These are phyloP conservation scores for Elgonia sp. DNA, from an alignment of 2,888 invertebrate species.

Conservation along the genomic window DNA sequence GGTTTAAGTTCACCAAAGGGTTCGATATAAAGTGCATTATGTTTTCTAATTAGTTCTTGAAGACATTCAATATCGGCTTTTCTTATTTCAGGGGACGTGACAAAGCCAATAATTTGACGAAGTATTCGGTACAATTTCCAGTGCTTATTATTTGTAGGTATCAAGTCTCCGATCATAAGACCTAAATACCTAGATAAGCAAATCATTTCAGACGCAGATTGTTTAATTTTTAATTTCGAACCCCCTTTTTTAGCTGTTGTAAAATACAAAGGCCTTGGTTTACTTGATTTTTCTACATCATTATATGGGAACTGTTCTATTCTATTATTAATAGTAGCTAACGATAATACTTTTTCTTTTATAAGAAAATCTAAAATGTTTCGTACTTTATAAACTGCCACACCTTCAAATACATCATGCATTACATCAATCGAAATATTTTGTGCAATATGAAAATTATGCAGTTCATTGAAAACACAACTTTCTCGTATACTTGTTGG, in stretches of 20 bases:
- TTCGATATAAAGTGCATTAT: conserved; percentile 33
- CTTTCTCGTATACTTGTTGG: conserved; percentile 1
- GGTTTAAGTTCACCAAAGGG: conserved; percentile 55
- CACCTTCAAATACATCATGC: conserved; percentile 13
- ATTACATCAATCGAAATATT: conserved; percentile 3
- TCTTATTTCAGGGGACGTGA: conserved; percentile 25
- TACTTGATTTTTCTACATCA: neutral
- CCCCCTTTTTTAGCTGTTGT: neutral
- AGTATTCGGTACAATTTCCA: conserved; percentile 17
- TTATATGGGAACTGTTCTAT: neutral
- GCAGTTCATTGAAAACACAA: neutral
- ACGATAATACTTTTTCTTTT: neutral
- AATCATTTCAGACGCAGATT: conserved; percentile 13
- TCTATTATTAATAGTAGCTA: neutral
- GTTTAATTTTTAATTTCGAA: conserved; percentile 13
- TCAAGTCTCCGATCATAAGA: conserved; percentile 14
- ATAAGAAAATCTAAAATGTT: neutral
- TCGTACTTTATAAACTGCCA: neutral
- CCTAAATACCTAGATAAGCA: conserved; percentile 9
- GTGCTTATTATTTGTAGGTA: neutral
- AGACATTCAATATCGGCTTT: neutral
- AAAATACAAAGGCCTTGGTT: neutral
- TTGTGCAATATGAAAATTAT: conserved; percentile 11
- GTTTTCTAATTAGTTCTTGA: neutral
- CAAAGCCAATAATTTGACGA: neutral